These are phyloP conservation scores for Pseudochirops corinnae DNA, from an alignment of 2,797 vertebrate species.

Conservation along the genomic window DNA sequence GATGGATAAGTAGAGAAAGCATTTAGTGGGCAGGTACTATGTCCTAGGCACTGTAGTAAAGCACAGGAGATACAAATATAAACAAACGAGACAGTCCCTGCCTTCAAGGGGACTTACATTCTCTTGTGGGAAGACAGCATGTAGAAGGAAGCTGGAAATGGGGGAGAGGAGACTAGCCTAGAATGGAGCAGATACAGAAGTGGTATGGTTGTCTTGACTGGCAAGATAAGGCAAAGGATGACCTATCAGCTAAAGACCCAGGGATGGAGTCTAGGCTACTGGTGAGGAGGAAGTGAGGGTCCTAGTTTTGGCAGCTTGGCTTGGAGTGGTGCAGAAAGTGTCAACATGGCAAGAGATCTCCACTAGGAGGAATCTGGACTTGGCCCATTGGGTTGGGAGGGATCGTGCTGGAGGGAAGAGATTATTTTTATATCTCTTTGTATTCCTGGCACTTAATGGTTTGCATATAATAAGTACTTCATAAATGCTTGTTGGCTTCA, in stretches of 20 bases:
- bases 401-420: neutral
- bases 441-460: neutral
- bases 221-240: neutral
- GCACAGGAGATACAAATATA: neutral
- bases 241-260: neutral
- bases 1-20: neutral
- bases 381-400: neutral
- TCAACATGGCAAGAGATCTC: neutral
- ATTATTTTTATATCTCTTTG: neutral
- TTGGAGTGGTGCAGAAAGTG: neutral
- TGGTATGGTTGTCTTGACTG: neutral
- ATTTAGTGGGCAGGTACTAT: neutral
- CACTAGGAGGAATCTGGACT: neutral
- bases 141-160: neutral
- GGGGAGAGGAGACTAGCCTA: neutral
- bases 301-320: neutral
- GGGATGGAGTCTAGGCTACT: neutral
- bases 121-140: neutral
- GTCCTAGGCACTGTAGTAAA: neutral
- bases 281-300: neutral
- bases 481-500: neutral
- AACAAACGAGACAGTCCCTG: neutral
- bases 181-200: neutral
- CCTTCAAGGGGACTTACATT: neutral
- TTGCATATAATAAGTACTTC: neutral